Base-by-base conservation (phyloP, 1,140 invertebrate species). In the Ephestia elutella region DNA sequence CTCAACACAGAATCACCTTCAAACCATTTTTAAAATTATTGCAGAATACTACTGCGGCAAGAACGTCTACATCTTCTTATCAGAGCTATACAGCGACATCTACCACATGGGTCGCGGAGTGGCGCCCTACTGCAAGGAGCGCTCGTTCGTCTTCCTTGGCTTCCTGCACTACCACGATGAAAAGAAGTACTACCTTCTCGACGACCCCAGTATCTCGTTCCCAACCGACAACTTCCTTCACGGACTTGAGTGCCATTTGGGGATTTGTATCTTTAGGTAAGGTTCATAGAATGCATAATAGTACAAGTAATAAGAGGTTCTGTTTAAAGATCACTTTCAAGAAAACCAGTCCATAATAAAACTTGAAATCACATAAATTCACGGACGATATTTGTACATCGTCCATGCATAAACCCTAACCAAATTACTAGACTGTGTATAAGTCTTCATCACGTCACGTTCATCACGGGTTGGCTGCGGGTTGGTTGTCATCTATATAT, bases 11-110 rank as follows among this genome's bases (percentile, higher is more conserved):
- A n/a, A n/a, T n/a, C n/a, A n/a, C 21, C 21, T 25, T 3, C 21
- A 3, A 25, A 25, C 21, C n/a, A n/a, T n/a, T n/a, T n/a, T n/a
- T n/a, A 44, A 15, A 44, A 44, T 15, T 15, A 44, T 44, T 5
- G 2, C n/a, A 80, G 85, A 87, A 58, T 87, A 70, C 67, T 84
- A 82, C 66, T 86, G 82, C 59, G 84, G 82, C 5, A 85, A 81
- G 59, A 84, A 86, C 64, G 78, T 84, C 0, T 86, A 86, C 57
- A 61, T 86, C 20, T 86, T 87, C 60, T 53, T 78, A 0, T 87
- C 84, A 1, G 80, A 85, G 59, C 49, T 82, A 0, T 87, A 87
- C 71, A 82, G 75, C 28, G 82, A 85, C 38, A 82, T 87, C 19
- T 85, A 84, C 61, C 77, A 81, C 56, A 82, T 86, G 73, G 82